Evolutionary conservation across 2,888 invertebrate genomes (phyloP), one percentile per base, ranked within the genome.

Genomic region (Rhagophthalmus giganteus): DNA sequence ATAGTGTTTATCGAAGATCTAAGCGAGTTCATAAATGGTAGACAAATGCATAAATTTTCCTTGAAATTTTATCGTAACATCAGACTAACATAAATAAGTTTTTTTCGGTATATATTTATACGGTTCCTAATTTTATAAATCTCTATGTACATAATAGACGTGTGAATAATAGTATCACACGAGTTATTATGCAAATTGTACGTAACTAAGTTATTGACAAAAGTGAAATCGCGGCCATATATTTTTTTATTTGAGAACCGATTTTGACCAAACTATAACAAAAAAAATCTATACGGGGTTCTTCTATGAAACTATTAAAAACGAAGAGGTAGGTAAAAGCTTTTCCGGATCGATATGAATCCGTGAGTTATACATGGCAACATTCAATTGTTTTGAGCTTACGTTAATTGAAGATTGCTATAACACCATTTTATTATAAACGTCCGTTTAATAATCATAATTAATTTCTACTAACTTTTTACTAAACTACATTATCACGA

Each of bases 1-100:
- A 30, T 10, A 11, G 8, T 30, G 11, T 30, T 30, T 5, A 30
- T 30, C 30, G 10, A 9, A n/a, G 2, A 30, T 30, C 30, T 30
- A 30, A 30, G 30, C 11, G 30, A 10, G 30, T 11, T 30, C 11
- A 30, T 30, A 30, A 30, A 30, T 10, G 11, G 10, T 11, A 30
- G 6, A 30, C 30, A 20, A 11, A 11, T 27, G n/a, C 27, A 27
- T 27, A 27, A 20, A 20, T 20, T 20, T 20, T 20, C 20, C 7
- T 20, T 20, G 7, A 20, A 20, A 20, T 20, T 20, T 20, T 20
- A 20, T 20, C 20, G 20, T 7, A 5, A 20, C 7, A 20, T 20
- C 20, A 5, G 20, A 20, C 20, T 3, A 20, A 20, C 7, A 20
- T 20, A 20, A 5, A 7, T 20, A 20, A 20, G 7, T 20, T 20